Conservation (phyloP, 1,140 invertebrate species). For the Drosophila santomea region DNA sequence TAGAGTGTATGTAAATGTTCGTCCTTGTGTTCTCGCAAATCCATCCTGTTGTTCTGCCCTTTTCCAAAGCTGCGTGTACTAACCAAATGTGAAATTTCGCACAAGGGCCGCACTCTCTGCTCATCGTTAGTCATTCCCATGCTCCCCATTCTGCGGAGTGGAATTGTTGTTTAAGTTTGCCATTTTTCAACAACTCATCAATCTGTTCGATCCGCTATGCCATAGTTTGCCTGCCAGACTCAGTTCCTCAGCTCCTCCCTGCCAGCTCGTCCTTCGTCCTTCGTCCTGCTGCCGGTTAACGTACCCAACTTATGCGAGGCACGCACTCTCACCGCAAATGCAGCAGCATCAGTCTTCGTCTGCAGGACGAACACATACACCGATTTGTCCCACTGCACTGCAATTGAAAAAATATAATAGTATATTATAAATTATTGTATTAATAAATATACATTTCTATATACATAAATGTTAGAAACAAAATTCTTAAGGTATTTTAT, state of each 20-base stretch:
- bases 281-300: constrained; percentile 34
- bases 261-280: constrained; percentile 10
- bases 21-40: too few relatives aligned
- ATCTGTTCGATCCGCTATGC: constrained; percentile 69
- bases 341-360: constrained; percentile 79
- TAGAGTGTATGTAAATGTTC: too few relatives aligned
- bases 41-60: not conserved
- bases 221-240: constrained; percentile 47
- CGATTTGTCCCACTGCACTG: constrained; percentile 1
- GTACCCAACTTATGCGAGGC: constrained; percentile 76
- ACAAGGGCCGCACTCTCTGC: constrained; percentile 22
- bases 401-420: not conserved
- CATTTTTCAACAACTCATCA: constrained; percentile 83
- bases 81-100: constrained; percentile 30
- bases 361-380: constrained; percentile 44
- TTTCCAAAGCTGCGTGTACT: not conserved
- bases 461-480: too few relatives aligned
- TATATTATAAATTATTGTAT: not conserved
- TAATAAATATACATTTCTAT: too few relatives aligned
- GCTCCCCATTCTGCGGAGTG: constrained; percentile 15
- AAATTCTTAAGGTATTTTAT: too few relatives aligned
- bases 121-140: constrained; percentile 59
- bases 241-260: constrained; percentile 32
- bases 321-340: constrained; percentile 80
- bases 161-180: constrained; percentile 78